These are phyloP conservation scores for Acanthosepion esculentum DNA, from an alignment of 2,888 invertebrate species.

Conservation along the genomic window DNA sequence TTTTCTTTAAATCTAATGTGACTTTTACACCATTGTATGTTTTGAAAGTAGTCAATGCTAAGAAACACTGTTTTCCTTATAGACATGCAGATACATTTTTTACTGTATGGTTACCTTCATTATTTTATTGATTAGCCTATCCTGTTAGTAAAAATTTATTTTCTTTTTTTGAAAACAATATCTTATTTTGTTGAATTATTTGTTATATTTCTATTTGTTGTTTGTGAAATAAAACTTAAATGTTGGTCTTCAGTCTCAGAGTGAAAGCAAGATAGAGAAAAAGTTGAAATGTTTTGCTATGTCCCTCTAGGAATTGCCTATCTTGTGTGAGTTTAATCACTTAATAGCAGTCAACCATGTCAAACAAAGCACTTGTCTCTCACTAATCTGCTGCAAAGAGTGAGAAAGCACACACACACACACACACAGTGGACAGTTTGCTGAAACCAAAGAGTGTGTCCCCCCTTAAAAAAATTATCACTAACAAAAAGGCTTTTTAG, in stretches of 20 bases:
- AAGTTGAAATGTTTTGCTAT: background rate
- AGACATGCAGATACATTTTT: background rate
- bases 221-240: background rate
- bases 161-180: too few relatives aligned
- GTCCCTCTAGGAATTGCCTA: background rate
- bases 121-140: background rate
- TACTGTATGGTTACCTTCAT: background rate
- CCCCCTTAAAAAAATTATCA: too few relatives aligned
- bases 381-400: background rate
- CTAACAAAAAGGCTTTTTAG: background rate
- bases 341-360: background rate
- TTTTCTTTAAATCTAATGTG: background rate
- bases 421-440: background rate
- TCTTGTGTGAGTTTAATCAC: background rate
- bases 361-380: background rate
- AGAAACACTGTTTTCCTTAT: background rate
- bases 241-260: slow-evolving; percentile 33
- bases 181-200: background rate
- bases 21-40: background rate
- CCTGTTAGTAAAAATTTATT: background rate
- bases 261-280: background rate
- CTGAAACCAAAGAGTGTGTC: background rate
- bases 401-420: background rate
- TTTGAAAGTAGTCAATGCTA: background rate
- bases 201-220: slow-evolving; percentile 33